Conservation (phyloP, 1,140 invertebrate genomes). For the Geopemphigus sp. region DNA sequence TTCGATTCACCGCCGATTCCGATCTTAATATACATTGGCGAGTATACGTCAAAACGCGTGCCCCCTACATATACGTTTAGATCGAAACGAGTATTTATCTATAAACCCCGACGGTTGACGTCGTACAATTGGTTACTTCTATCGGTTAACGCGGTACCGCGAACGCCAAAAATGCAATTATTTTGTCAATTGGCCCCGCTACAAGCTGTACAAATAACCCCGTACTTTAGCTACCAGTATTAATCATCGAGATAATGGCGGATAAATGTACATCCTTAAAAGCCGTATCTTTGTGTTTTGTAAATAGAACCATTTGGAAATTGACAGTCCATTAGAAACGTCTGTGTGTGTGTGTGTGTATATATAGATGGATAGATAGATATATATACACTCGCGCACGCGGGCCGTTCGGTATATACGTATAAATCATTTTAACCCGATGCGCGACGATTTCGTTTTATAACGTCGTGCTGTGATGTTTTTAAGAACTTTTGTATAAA, state of each 20-base stretch:
- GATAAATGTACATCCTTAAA: conserved; percentile 25
- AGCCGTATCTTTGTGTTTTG: background rate
- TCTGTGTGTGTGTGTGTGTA: background rate
- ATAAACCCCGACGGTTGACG: background rate
- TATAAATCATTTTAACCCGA: conserved; percentile 18
- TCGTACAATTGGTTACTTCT: background rate
- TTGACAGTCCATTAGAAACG: conserved; percentile 18
- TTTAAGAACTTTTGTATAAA: background rate
- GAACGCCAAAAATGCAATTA: conserved; percentile 27
- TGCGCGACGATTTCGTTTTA: background rate
- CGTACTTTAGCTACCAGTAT: conserved; percentile 1
- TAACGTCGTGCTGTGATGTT: background rate
- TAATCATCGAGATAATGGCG: conserved; percentile 15
- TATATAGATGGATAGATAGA: background rate
- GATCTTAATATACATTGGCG: no score
- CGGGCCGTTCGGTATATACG: no score
- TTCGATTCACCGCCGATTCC: no score
- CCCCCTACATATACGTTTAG: no score
- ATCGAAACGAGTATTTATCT: background rate
- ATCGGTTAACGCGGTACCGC: background rate
- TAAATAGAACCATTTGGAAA: conserved; percentile 17
- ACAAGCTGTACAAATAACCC: conserved; percentile 24
- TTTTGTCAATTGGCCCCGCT: conserved; percentile 16
- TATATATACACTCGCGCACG: no score
- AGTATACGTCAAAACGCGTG: no score